Evolutionary conservation across 2,888 invertebrate species (phyloP), one percentile per base, ranked within the genome.

Genomic region (Myopa tessellatipennis): DNA sequence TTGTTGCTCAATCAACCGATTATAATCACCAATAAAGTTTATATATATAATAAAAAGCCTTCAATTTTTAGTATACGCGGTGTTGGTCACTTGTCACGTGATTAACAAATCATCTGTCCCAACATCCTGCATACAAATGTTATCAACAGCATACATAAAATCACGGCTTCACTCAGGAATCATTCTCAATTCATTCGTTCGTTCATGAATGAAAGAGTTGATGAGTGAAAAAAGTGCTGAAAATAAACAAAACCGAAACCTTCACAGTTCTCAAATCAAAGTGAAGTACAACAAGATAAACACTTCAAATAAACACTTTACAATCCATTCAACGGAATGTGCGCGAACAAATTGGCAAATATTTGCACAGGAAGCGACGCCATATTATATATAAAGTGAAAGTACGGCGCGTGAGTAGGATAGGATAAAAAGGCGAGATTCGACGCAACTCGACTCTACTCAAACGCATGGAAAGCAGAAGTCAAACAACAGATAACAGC

Each of bases 301-400:
- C 18, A 68, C 69, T 75, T 75, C 75, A 69, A 68, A 75, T 69
- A 75, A 75, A 68, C 75, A 75, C 75, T 75, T 69, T 60, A 75
- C 60, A 75, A 75, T 69, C 75, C 75, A 75, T 60, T 60, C 58
- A 60, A 45, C 26, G 52, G 52, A 84, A 85, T 83, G 83, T 84
- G 85, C 82, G 85, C 85, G 85, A 85, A 87, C 85, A 86, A 87
- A 86, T 86, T 86, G 86, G 83, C 87, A 86, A 86, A 86, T 86
- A 86, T 86, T 87, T 87, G 82, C 83, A 86, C 85, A 86, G 86
- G 87, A 87, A 86, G 79, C 76, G 45, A 69, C 75, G 68, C 69
- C 75, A 75, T 75, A 45, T 75, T 75, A 60, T n/a, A n/a, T n/a
- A n/a, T n/a, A 75, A 75, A 75, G 61, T 75, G 75, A 75, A 69